Base-by-base conservation (phyloP, 2,888 invertebrate genomes). In the Diarsia dahlii region DNA sequence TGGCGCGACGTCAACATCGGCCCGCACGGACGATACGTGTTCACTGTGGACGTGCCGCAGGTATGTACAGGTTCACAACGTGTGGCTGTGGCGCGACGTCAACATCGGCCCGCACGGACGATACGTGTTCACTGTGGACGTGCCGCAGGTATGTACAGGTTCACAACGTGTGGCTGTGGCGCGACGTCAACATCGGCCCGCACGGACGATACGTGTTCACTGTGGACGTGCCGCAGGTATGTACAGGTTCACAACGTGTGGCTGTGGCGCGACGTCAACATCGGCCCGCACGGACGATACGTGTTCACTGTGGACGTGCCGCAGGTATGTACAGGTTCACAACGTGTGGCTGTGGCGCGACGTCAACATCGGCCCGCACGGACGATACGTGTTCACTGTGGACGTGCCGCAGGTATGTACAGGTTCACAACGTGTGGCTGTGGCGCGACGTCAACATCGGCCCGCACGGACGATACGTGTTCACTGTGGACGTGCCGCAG, bases 311-410 rank as follows among this genome's bases (percentile, higher is more conserved):
- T 98, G 63, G 98, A 98, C 58, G 99, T 99, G n/a, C 99, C 99
- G n/a, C n/a, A n/a, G n/a, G n/a, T n/a, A n/a, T n/a, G n/a, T n/a
- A n/a, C n/a, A n/a, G n/a, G n/a, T n/a, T n/a, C n/a, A 99, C 90
- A 99, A 99, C 94, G 98, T 98, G 76, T 99, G 99, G 99, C 95
- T 99, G 72, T 99, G 99, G 99, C 98, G 98, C 81, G 99, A 99
- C 95, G 98, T 99, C 71, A 99, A 99, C 94, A 99, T 99, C 90
- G 99, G 94, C 0, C 99, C 99, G 34, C 99, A 99, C 94, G 99
- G 99, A 0, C 97, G 99, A 10, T 98, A 97, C 91, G 98, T 99
- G 76, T 99, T 99, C 95, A 98, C 98, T 75, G 96, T 98, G 63
- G 98, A 98, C 58, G 99, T 99, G n/a, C 99, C 99, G n/a, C n/a